Base-by-base conservation (phyloP, 92 coral and sea anemone genomes). In the Heliopora coerulea region DNA sequence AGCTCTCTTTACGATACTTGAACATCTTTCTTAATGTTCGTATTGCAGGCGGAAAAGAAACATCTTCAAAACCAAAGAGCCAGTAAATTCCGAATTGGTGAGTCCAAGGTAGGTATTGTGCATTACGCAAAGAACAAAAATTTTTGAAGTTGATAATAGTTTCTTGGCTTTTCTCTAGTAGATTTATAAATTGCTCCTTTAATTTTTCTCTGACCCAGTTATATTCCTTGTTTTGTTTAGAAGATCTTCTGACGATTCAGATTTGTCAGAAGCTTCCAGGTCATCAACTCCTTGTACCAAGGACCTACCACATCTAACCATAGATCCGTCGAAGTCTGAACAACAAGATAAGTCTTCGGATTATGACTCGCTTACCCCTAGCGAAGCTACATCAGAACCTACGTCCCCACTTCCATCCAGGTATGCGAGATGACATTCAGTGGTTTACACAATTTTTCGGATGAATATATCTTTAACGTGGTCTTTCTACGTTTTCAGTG, bases 91-190 rank as follows among this genome's bases (percentile, higher is more conserved):
- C 0, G 63, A 70, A 14, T 32, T 52, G 18, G 10, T 50, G 1
- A 70, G 49, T 14, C 63, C 77, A 29, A 70, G 77, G 77, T 70
- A 70, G n/a, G n/a, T n/a, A n/a, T n/a, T n/a, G n/a, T n/a, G n/a
- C n/a, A n/a, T n/a, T n/a, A n/a, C n/a, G n/a, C n/a, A n/a, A n/a
- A n/a, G n/a, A n/a, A n/a, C n/a, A n/a, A n/a, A n/a, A n/a, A n/a
- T n/a, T n/a, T n/a, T n/a, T n/a, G n/a, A n/a, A n/a, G n/a, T n/a
- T n/a, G n/a, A n/a, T n/a, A n/a, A n/a, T n/a, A n/a, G n/a, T n/a
- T n/a, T n/a, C n/a, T n/a, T n/a, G n/a, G n/a, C n/a, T n/a, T n/a
- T n/a, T n/a, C n/a, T n/a, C n/a, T n/a, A n/a, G n/a, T n/a, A n/a
- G n/a, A n/a, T n/a, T n/a, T n/a, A n/a, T n/a, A n/a, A n/a, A n/a